Conservation (phyloP, 2,888 invertebrate species). For the Dolomedes plantarius region DNA sequence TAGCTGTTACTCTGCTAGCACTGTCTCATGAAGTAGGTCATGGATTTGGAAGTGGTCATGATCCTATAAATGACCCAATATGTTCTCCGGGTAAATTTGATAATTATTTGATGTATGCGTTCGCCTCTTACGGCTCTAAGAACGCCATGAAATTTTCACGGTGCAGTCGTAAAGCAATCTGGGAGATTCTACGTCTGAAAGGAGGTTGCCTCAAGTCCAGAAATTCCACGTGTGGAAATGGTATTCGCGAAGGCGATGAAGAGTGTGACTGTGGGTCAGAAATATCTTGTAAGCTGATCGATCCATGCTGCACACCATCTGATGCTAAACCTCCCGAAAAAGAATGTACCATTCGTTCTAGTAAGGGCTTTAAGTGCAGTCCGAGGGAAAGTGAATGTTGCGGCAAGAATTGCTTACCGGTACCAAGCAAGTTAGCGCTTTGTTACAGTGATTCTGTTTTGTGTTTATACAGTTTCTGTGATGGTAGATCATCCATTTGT, state of each 20-base stretch:
- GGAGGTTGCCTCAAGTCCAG: slow-evolving; percentile 21
- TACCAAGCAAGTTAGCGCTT: not conserved
- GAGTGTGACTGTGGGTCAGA: slow-evolving; percentile 69
- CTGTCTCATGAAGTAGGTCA: slow-evolving; percentile 71
- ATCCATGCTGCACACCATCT: slow-evolving; percentile 64
- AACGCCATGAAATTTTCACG: slow-evolving; percentile 57
- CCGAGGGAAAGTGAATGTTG: slow-evolving; percentile 59
- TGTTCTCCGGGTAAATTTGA: slow-evolving; percentile 42
- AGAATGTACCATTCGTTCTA: slow-evolving; percentile 42
- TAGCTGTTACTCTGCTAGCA: slow-evolving; percentile 37
- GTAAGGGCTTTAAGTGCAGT: slow-evolving; percentile 40
- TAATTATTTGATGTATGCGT: slow-evolving; percentile 55
- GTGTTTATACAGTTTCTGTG: slow-evolving; percentile 33
- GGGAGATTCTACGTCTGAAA: slow-evolving; percentile 8
- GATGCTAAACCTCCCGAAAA: slow-evolving; percentile 17
- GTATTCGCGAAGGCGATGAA: slow-evolving; percentile 58
- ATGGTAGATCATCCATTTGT: slow-evolving; percentile 32
- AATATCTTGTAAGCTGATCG: slow-evolving; percentile 81
- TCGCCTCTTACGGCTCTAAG: not conserved
- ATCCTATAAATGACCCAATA: slow-evolving; percentile 2
- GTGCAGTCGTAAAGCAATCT: slow-evolving; percentile 57
- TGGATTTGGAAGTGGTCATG: slow-evolving; percentile 69
- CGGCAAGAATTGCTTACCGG: slow-evolving; percentile 19
- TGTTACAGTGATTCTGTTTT: slow-evolving; percentile 18
- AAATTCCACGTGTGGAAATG: slow-evolving; percentile 43